Base-by-base conservation (phyloP, 2,888 invertebrate species). In the Microdon myrmicae region DNA sequence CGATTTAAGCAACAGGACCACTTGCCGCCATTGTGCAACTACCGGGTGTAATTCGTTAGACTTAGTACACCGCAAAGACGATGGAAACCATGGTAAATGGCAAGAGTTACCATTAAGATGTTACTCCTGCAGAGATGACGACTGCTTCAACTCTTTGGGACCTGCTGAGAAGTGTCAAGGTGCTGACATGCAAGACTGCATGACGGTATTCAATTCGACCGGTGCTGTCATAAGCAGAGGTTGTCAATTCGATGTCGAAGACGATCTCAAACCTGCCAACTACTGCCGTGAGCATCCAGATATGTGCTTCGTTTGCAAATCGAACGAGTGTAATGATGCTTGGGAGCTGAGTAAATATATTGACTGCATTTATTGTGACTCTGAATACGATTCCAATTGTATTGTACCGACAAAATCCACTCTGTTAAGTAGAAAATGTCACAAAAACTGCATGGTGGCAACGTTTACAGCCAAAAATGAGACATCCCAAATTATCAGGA, bases 311-410 rank as follows among this genome's bases (percentile, higher is more conserved):
- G 67, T 3, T 2, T 78, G 77, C 58, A 78, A 78, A 51, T 78
- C 77, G 1, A 78, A 78, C 28, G 75, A 75, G 9, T 78, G 77
- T 20, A 78, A 78, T 19, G 67, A 69, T 9, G 77, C 72, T 16
- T 78, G 75, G 75, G 61, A 48, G 6, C 4, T 48, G 0, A 43
- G 12, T 0, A 73, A 74, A 0, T 73, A 68, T 26, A 60, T 70
- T 0, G 68, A 71, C 6, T 78, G 77, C 29, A 56, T 71, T 2
- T 74, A 67, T 66, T 78, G 77, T 49, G 71, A 72, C 39, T 76
- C 76, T 1, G 67, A 39, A 3, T 67, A 39, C 1, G 68, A 71
- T 10, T 47, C 54, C 0, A 7, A 61, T 6, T 76, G 76, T 22
- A 47, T 70, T 0, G 47, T 55, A 1, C 73, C 76, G 1, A 60